Base-by-base conservation (phyloP, 2,888 invertebrate genomes). In the Copidosoma aretas region DNA sequence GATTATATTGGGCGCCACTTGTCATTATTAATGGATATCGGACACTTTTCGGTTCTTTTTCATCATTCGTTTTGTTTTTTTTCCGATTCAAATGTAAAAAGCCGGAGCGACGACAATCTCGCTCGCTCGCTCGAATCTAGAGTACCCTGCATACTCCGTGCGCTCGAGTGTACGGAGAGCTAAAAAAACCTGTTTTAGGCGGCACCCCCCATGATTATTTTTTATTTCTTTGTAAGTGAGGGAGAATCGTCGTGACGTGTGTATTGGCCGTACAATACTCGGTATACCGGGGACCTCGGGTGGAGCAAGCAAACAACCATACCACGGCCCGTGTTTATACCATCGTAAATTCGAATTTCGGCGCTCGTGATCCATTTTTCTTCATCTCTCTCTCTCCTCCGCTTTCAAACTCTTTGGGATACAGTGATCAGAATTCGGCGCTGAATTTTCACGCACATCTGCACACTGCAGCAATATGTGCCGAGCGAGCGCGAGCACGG, bases 1-100 rank as follows among this genome's bases (percentile, higher is more conserved):
- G 80, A 83, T 80, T n/a, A n/a, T n/a, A n/a, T n/a, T 80, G 81
- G 81, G 83, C 82, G 82, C 83, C 83, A 83, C 82, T 83, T 83
- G 83, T 82, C 83, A 81, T 83, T 32, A 32, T 32, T 83, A 82
- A 82, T 82, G 82, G 82, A 82, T 81, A 73, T 77, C 77, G 76
- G 77, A 76, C 81, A 76, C 32, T 32, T 67, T 71, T n/a, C n/a
- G n/a, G n/a, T 17, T 53, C 32, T 53, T 22, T 77, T 75, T 79
- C 81, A 80, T 81, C 80, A n/a, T n/a, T n/a, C n/a, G n/a, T n/a
- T n/a, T n/a, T n/a, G n/a, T n/a, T 80, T 83, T 82, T 81, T 82
- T 79, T 81, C 80, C 81, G 80, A 81, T 82, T 83, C 81, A 82
- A 82, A 82, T 83, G 17, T 52, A 24, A 80, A 79, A 62, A 61